These are phyloP conservation scores for Dicycla oo DNA, from an alignment of 2,888 invertebrate genomes.

Conservation along the genomic window DNA sequence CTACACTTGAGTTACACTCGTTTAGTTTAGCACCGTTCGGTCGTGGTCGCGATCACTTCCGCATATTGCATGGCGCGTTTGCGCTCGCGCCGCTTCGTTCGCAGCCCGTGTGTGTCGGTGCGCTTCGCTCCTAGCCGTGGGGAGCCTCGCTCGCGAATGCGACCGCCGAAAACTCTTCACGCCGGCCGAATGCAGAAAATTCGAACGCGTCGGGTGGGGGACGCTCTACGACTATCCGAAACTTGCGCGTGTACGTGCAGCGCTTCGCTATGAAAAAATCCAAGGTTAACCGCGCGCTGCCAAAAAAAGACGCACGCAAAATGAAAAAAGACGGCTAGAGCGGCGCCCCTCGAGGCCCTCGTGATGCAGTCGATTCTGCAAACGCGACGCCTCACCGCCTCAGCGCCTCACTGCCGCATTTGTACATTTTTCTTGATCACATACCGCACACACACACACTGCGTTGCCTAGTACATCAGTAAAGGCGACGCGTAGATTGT, in stretches of 20 bases:
- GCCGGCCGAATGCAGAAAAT: conserved; percentile 89
- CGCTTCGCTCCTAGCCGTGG: conserved; percentile 84
- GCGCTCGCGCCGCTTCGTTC: conserved; percentile 75
- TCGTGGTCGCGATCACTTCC: conserved; percentile 86
- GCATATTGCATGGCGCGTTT: conserved; percentile 86
- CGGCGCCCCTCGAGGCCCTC: conserved; percentile 85
- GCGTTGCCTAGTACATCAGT: conserved; percentile 37
- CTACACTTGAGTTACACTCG: conserved; percentile 85
- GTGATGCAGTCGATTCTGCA: conserved; percentile 84
- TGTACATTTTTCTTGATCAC: conserved; percentile 61
- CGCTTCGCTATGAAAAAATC: conserved; percentile 89
- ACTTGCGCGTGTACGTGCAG: conserved; percentile 89
- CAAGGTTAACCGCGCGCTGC: conserved; percentile 90
- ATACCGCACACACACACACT: conserved; percentile 54
- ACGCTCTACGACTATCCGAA: conserved; percentile 89
- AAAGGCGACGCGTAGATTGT: conserved; percentile 55
- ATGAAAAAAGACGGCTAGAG: conserved; percentile 89
- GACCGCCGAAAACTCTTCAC: conserved; percentile 89
- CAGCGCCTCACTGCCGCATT: conserved; percentile 68
- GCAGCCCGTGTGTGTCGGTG: conserved; percentile 75
- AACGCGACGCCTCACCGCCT: conserved; percentile 71
- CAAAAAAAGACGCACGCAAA: conserved; percentile 90
- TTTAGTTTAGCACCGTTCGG: conserved; percentile 74
- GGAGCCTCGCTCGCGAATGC: conserved; percentile 89
- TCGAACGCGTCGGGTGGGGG: conserved; percentile 89